Evolutionary conservation across 2,888 invertebrate genomes (phyloP), one percentile per base, ranked within the genome.

Genomic region (Fragum fragum): DNA sequence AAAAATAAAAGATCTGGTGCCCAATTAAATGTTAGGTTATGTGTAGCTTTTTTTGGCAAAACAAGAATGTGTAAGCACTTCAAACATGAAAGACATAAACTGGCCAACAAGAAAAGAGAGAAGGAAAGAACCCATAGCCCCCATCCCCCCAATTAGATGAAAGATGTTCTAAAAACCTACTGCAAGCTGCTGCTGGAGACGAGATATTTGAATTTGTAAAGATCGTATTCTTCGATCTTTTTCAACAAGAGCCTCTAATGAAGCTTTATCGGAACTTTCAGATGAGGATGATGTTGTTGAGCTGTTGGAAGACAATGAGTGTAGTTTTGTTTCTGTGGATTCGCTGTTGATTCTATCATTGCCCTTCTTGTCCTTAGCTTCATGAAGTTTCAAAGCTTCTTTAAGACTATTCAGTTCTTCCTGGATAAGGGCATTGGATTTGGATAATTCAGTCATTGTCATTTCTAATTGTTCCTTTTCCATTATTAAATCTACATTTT

Each of bases 391-490:
- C n/a, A 88, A 66, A 2, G 81, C 79, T 52, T 83, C 73, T 53
- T 76, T 71, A 36, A 83, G 71, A n/a, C 66, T 80, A 14, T 78
- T 71, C 42, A 90, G 57, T 52, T 89, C 88, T 42, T 91, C 90
- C 69, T 90, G 87, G 59, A 91, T 61, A 16, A 87, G 59, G 7
- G 90, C 89, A 79, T 91, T 91, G 71, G 87, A 87, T 70, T 87
- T 86, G 2, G 89, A 88, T 68, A 91, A 77, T 72, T 90, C 90
- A 16, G 85, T 80, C 52, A 90, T 87, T 42, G 91, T 90, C 82
- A 88, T 82, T 73, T 91, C 90, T 59, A 92, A 70, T 59, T 91
- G 89, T 63, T 90, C 90, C 52, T 90, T 91, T 76, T 91, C 91
- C 21, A 86, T 85, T 0, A 76, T 57, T 55, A 91, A 63, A 47